These are phyloP conservation scores for Porites rus DNA, from an alignment of 92 coral and sea anemone species.

Conservation along the genomic window DNA sequence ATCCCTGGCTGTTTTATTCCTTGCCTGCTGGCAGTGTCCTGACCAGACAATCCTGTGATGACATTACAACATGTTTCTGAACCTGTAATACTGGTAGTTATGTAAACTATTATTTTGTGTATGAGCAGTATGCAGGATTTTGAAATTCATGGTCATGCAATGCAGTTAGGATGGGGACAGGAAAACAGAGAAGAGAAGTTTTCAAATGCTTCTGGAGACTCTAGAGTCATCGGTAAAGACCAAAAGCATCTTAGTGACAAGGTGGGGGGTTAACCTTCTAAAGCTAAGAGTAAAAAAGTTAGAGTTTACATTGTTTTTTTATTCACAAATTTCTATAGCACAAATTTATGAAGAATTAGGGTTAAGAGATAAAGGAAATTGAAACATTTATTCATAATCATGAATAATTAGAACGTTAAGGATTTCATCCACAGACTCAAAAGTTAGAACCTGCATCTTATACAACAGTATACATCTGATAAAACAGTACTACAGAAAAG, in stretches of 20 bases:
- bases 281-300: background rate
- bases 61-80: background rate
- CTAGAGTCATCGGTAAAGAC: background rate
- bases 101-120: background rate
- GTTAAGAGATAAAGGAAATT: too few species aligned
- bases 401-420: too few species aligned
- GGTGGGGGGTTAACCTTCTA: background rate
- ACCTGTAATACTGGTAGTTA: background rate
- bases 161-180: conserved; percentile 87
- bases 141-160: conserved; percentile 64
- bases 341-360: too few species aligned
- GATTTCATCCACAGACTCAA: background rate
- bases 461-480: background rate
- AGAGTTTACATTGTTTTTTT: too few species aligned
- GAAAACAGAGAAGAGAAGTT: conserved; percentile 29
- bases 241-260: background rate
- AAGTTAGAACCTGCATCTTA: background rate
- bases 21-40: too few species aligned
- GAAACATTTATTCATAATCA: too few species aligned
- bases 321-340: too few species aligned
- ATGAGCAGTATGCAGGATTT: conserved; percentile 77
- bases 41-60: background rate
- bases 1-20: too few species aligned
- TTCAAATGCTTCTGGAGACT: background rate
- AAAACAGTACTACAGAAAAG: background rate